Evolutionary conservation across 2,888 invertebrate genomes (phyloP).

Genomic region (Boloria selene): DNA sequence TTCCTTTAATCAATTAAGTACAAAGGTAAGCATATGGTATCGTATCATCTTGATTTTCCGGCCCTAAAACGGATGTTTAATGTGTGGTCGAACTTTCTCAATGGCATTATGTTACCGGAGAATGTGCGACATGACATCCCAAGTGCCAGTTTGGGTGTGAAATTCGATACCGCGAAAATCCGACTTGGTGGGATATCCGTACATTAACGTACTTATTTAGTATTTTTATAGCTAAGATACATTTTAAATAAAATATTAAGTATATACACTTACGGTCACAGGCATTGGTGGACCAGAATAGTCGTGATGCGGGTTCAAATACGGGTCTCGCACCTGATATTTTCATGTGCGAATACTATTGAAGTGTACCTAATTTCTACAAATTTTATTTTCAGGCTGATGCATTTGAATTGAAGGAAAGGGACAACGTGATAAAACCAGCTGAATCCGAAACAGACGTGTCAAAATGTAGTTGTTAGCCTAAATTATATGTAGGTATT

Average conservation of each 20-base stretch:
- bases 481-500: constrained; percentile 27
- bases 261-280: too few species aligned
- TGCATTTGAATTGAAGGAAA: constrained; percentile 75
- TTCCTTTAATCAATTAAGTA: background rate
- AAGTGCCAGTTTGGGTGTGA: constrained; percentile 23
- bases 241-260: background rate
- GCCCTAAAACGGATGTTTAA: constrained; percentile 21
- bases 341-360: background rate
- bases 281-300: too few species aligned
- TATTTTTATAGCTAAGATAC: constrained; percentile 4
- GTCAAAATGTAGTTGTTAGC: constrained; percentile 77
- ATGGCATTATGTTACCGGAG: constrained; percentile 32
- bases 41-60: constrained; percentile 18
- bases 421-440: constrained; percentile 74
- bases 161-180: constrained; percentile 24
- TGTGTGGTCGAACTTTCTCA: constrained; percentile 31
- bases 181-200: constrained; percentile 18
- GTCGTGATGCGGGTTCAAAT: too few species aligned
- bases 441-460: constrained; percentile 77
- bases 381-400: constrained; percentile 61
- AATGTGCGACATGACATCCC: constrained; percentile 13
- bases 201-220: background rate
- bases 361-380: background rate
- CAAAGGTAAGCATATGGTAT: constrained; percentile 9
- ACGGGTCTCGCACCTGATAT: too few species aligned